Conservation (phyloP, 2,113 vertebrate species). For the Melanocharis versteri region DNA sequence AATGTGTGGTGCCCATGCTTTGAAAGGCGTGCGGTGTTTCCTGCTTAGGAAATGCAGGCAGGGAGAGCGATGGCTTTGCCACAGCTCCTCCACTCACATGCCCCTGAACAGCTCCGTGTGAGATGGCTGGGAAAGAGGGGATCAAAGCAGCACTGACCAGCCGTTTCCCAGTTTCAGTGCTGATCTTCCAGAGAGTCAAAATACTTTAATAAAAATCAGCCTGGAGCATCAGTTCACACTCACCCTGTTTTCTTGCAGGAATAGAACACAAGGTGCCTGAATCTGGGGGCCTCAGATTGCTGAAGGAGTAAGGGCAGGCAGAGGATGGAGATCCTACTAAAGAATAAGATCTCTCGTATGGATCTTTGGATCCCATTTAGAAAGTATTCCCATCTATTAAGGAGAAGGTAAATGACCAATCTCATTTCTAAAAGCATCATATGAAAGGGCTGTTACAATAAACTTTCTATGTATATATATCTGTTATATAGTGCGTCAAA, state of each 20-base stretch:
- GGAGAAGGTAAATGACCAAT: neutral
- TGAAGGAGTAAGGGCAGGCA: neutral
- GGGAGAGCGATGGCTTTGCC: neutral
- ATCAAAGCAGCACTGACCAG: neutral
- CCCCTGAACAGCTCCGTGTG: neutral
- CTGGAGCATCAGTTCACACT: neutral
- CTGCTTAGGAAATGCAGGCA: neutral
- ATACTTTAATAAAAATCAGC: neutral
- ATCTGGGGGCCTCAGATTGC: neutral
- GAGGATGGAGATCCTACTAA: neutral
- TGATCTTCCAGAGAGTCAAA: neutral
- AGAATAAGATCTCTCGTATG: neutral
- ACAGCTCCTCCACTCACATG: neutral
- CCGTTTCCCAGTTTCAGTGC: neutral
- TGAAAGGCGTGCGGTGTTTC: accelerated
- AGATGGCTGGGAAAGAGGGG: neutral
- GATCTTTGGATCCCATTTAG: neutral
- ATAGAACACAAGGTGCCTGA: neutral
- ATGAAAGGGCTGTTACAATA: neutral
- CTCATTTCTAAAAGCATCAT: neutral
- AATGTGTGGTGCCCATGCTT: neutral
- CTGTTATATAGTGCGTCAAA: neutral
- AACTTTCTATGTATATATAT: neutral
- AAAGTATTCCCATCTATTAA: neutral
- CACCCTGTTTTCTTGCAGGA: neutral